Base-by-base conservation (phyloP, 2,113 vertebrate genomes). In the Pygoscelis adeliae region DNA sequence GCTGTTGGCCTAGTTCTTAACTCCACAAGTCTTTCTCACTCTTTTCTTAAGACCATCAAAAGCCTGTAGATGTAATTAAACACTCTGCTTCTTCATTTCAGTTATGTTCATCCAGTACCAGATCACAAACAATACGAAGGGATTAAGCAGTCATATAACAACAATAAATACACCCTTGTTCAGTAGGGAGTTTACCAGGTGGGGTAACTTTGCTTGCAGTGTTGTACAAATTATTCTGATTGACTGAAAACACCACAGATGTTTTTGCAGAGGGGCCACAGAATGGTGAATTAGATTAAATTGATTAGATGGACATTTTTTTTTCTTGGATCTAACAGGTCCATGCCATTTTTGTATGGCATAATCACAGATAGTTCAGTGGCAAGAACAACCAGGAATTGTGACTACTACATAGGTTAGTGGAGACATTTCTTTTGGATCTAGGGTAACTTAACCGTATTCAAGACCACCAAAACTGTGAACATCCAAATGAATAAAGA, bases 41-140 rank as follows among this genome's bases (percentile, higher is more conserved):
- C 77, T 44, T 80, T 93, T 89, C 83, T 89, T 79, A 76, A 95
- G 65, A 95, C 52, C 83, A 94, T 72, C 81, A 95, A 93, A 95
- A 79, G 36, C 30, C 53, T 58, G 20, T 87, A 78, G 66, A 89
- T 67, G n/a, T 85, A 93, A 94, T 95, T 91, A 95, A 81, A 80
- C 9, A 20, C 52, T 17, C 15, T 58, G 50, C 36, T 56, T 2
- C 71, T 71, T 77, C 49, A 34, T 91, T 93, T 95, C 87, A 89
- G 83, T 87, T 92, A 56, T 25, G 50, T 65, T 94, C 84, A 82
- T 82, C 36, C 62, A 84, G 66, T 34, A 49, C n/a, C 77, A 94
- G 73, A 83, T 76, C 73, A 84, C 56, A 95, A 95, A 95, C 34
- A 92, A 62, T 84, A 36, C 0, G 0, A 79, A 82, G 29, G 34